A percentile compares a stretch with the other conserved stretches of the same genome.
Evolutionary conservation across 2,113 vertebrate genomes (phyloP).

Genomic region (Etheostoma cragini): DNA sequence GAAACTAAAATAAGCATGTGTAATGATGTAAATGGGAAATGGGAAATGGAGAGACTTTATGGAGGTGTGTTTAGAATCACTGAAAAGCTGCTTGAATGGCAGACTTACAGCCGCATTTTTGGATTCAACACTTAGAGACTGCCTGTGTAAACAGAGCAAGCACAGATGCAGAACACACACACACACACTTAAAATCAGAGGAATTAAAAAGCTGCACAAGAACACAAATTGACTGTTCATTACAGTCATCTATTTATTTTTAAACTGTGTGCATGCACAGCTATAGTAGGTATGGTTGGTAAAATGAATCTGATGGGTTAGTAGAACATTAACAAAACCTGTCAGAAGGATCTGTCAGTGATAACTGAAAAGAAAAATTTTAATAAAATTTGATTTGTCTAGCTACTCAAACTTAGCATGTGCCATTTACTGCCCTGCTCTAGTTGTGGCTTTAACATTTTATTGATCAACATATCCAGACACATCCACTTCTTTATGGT

Average conservation of each 20-base stretch:
- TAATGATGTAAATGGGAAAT: background rate
- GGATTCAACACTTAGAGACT: background rate
- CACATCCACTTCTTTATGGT: background rate
- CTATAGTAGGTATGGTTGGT: background rate
- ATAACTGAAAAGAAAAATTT: background rate
- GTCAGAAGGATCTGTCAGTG: background rate
- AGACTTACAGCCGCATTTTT: constrained; percentile 1
- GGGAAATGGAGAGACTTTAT: background rate
- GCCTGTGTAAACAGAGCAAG: constrained; percentile 15
- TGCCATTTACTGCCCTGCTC: background rate
- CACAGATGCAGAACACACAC: background rate
- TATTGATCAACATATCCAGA: background rate
- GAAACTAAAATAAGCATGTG: too few species aligned
- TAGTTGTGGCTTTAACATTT: background rate
- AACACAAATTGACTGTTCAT: background rate
- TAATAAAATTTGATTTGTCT: background rate
- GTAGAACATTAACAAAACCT: background rate
- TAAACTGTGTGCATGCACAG: background rate
- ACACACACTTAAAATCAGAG: constrained; percentile 29
- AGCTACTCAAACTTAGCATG: background rate
- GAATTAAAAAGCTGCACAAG: constrained; percentile 26
- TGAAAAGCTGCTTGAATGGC: constrained; percentile 5
- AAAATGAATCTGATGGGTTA: background rate
- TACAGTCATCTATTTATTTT: background rate
- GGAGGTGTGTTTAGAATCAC: background rate